Conservation (phyloP, 2,797 vertebrate genomes). For the Myotis daubentonii region DNA sequence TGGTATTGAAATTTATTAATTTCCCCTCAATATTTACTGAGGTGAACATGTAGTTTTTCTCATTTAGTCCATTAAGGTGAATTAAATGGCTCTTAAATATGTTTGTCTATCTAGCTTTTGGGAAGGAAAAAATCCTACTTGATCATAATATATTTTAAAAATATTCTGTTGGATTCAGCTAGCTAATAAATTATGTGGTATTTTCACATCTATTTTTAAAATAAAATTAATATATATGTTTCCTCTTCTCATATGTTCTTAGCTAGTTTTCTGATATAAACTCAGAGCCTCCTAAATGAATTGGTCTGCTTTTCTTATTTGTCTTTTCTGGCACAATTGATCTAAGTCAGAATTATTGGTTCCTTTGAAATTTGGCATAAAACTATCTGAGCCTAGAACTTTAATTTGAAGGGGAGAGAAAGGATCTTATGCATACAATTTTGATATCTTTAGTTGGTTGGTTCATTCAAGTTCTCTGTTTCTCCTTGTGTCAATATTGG, state of each 20-base stretch:
- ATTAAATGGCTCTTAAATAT: not conserved
- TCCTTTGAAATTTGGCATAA: not conserved
- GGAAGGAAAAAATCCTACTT: not conserved
- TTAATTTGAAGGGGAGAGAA: not conserved
- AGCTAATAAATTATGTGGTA: not conserved
- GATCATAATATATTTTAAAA: not conserved
- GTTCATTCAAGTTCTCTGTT: not conserved
- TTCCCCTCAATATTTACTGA: not conserved
- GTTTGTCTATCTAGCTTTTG: not conserved
- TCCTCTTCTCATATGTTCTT: not conserved
- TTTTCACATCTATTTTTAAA: not conserved
- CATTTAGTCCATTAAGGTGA: not conserved
- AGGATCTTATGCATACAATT: not conserved
- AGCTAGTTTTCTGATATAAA: not conserved
- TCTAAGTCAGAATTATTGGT: not conserved
- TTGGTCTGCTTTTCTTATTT: not conserved
- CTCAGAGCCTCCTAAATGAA: not conserved
- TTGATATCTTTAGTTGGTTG: not conserved
- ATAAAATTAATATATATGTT: not conserved
- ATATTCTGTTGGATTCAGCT: not conserved
- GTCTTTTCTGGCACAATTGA: not conserved
- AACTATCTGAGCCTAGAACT: not conserved
- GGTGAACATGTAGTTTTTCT: not conserved
- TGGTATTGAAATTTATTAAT: not conserved
- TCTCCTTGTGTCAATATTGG: not conserved